These are phyloP conservation scores for Spheniscus humboldti DNA, from an alignment of 2,797 vertebrate species.

Conservation along the genomic window DNA sequence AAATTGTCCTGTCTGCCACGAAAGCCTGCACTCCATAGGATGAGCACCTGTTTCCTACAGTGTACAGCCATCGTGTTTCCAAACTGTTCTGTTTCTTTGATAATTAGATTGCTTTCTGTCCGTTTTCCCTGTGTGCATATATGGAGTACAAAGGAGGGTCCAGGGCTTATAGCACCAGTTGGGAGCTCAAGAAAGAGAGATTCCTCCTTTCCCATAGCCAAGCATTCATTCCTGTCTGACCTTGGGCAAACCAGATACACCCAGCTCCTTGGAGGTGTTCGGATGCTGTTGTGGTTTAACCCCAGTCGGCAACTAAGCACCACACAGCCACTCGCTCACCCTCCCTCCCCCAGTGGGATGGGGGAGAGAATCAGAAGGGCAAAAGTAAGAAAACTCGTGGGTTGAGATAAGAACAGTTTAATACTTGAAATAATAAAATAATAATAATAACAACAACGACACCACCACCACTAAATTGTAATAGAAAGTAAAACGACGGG, in stretches of 20 bases:
- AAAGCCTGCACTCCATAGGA: neutral
- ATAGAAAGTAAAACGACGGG: too few species aligned
- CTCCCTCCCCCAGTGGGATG: too few species aligned
- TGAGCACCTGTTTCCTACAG: neutral
- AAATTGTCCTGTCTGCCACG: neutral
- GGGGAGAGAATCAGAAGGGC: too few species aligned
- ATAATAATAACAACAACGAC: too few species aligned
- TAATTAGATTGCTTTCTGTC: neutral
- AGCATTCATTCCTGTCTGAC: neutral
- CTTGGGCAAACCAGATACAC: neutral
- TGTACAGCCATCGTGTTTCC: neutral
- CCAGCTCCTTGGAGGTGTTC: neutral
- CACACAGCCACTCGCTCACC: too few species aligned
- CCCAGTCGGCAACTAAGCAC: too few species aligned
- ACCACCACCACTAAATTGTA: too few species aligned
- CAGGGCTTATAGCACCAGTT: neutral
- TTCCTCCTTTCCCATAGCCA: neutral
- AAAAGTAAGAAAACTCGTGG: too few species aligned
- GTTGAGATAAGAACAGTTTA: too few species aligned
- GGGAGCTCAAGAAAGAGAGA: neutral
- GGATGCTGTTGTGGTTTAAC: too few species aligned
- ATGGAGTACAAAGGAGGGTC: neutral
- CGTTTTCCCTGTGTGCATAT: fast-evolving
- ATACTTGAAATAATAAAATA: too few species aligned
- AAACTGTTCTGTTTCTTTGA: neutral